Base-by-base conservation (phyloP, 2,888 invertebrate genomes). In the Neoitamus cyanurus region DNA sequence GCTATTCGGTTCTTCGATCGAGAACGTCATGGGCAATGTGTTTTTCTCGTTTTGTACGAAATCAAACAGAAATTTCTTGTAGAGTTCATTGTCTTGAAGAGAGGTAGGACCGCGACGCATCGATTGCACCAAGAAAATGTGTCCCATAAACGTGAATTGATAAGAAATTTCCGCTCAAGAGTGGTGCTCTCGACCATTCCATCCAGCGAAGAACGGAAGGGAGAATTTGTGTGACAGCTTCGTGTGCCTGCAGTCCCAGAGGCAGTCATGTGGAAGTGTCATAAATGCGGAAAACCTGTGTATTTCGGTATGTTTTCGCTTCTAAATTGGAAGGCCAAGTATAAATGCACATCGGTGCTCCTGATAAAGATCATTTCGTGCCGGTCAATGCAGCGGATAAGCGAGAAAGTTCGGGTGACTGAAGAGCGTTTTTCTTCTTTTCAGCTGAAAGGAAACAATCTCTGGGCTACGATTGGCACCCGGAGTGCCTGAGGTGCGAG, bases 401-500 rank as follows among this genome's bases (percentile, higher is more conserved):
- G 1, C 15, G 6, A 42, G 4, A 42, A 42, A 42, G n/a, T 15
- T 42, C 3, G 5, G n/a, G 13, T n/a, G 42, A 58, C 25, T 58
- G 58, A 58, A 58, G 42, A 3, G 9, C 1, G n/a, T 37, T 73
- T 72, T 72, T 68, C 13, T 37, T 36, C 20, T 70, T 68, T 78
- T 83, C 90, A 96, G 96, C 96, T 88, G 96, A 96, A 92, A 93
- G 96, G 87, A 96, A 96, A 91, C 96, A 96, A 89, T 96, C 96
- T n/a, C 91, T 96, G 87, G 96, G 96, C 31, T 95, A 95, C 89
- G 95, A 96, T 89, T 96, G 96, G 96, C 96, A 96, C 92, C 96
- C 96, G 48, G 95, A 95, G 90, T 96, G 96, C 92, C 92, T 96
- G 88, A 92, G 95, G 85, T 96, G 96, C 90, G 95, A 95, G 88